Evolutionary conservation across 92 coral and sea anemone genomes (phyloP), one percentile per base, ranked within the genome.

Genomic region (Actinostola sp.): DNA sequence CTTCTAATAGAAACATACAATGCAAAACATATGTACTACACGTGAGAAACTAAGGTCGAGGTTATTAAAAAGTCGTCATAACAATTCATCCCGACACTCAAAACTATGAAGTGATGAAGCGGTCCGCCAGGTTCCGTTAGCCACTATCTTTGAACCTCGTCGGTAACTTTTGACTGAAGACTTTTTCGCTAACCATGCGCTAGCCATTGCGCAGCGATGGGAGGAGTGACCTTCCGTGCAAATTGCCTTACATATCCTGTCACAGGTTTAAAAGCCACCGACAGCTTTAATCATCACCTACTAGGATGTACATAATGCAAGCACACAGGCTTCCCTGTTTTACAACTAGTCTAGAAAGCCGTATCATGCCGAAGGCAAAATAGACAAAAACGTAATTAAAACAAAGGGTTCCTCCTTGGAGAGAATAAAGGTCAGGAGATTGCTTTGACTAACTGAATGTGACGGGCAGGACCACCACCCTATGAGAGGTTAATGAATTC

Each of bases 201-300:
- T 6, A 13, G 53, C 14, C 45, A 7, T 46, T 46, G 3, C 23
- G 53, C 53, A 16, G 42, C 53, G 53, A 13, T 46, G 53, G 53
- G 53, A 13, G n/a, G n/a, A n/a, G n/a, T n/a, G 19, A 46, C 23
- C 23, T 46, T 46, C 39, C 63, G 35, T 27, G 63, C 63, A 57
- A 57, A 57, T 4, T 11, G 42, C 42, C 4, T 36, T 36, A 36
- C 42, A 36, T 4, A 36, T 27, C 38, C n/a, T n/a, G 19, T 57
- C 39, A 27, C 27, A 7, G 36, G 16, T 19, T 6, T 27, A 7
- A 12, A 7, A 28, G 39, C 6, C 13, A 29, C 11, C 27, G 63
- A 57, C 36, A 57, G 63, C 13, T 57, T 24, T 3, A 30, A 9
- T 57, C 63, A 30, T 27, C 63, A 16, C 63, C 10, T 13, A 31